A percentile compares a stretch with the other conserved stretches of the same genome.
These are phyloP conservation scores for Ladona fulva DNA, from an alignment of 1,140 invertebrate genomes.

Conservation along the genomic window DNA sequence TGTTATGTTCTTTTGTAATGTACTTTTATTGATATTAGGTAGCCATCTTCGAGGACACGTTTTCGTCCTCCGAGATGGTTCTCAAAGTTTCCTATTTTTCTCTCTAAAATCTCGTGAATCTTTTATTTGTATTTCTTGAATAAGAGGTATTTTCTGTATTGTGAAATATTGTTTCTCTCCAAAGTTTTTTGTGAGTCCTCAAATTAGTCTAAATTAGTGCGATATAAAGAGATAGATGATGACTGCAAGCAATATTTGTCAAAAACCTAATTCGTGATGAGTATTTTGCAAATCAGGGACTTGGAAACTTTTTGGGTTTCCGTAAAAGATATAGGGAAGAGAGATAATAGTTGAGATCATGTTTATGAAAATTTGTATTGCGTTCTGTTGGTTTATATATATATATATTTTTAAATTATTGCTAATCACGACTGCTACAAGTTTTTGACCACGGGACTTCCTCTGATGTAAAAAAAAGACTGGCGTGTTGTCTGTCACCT, in stretches of 20 bases:
- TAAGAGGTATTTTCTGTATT: too few species aligned
- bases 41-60: not conserved
- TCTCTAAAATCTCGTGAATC: not conserved
- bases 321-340: not conserved
- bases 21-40: not conserved
- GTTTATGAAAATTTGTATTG: conserved; percentile 11
- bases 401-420: not conserved
- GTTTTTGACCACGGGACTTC: not conserved
- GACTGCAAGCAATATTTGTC: conserved; percentile 9
- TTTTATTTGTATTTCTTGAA: too few species aligned
- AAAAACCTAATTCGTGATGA: conserved; percentile 2
- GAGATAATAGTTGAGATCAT: not conserved
- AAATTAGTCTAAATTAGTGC: not conserved
- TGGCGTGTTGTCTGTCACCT: conserved; percentile 7
- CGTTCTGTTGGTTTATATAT: not conserved
- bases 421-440: not conserved
- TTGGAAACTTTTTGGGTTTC: conserved; percentile 3
- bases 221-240: not conserved
- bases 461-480: conserved; percentile 10
- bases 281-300: conserved; percentile 9
- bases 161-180: too few species aligned
- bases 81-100: not conserved
- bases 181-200: not conserved
- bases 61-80: not conserved
- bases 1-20: not conserved